Conservation (phyloP, 1,140 invertebrate species). For the Lepidotrigona ventralis region DNA sequence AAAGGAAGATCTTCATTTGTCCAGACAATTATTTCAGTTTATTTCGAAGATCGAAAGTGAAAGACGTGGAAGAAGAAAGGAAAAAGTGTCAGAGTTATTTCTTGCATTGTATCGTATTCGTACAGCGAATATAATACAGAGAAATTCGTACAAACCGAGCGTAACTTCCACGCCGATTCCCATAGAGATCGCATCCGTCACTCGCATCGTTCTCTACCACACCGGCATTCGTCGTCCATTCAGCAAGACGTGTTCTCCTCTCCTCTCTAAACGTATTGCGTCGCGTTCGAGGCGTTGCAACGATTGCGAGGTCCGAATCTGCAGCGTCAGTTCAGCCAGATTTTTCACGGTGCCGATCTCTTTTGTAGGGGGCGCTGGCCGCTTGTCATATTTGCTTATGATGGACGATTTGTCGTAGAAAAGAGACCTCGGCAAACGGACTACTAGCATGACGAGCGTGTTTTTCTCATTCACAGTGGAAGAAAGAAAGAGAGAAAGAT, state of each 20-base stretch:
- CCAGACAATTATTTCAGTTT: too few species aligned
- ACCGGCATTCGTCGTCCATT: slow-evolving; percentile 20
- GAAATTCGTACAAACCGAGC: not conserved
- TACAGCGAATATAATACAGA: not conserved
- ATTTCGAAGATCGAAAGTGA: too few species aligned
- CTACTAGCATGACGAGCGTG: slow-evolving; percentile 74
- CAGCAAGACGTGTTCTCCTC: slow-evolving; percentile 16
- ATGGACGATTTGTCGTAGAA: slow-evolving; percentile 77
- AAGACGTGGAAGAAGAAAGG: too few species aligned
- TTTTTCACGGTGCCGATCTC: slow-evolving; percentile 78
- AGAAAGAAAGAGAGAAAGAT: slow-evolving; percentile 23
- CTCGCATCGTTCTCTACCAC: not conserved
- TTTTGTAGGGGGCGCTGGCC: slow-evolving; percentile 75
- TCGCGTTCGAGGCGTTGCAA: slow-evolving; percentile 24
- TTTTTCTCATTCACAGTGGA: slow-evolving; percentile 67
- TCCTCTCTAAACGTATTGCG: slow-evolving; percentile 15
- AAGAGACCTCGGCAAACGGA: slow-evolving; percentile 68
- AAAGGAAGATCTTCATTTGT: too few species aligned
- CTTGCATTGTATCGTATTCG: too few species aligned
- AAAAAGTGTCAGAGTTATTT: too few species aligned
- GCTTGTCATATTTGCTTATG: slow-evolving; percentile 81
- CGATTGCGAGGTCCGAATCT: slow-evolving; percentile 76
- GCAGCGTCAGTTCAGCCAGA: slow-evolving; percentile 76
- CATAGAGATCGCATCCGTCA: slow-evolving; percentile 10
- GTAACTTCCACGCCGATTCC: slow-evolving; percentile 15